Evolutionary conservation across 2,797 vertebrate species (phyloP).

Genomic region (Pseudopleuronectes americanus): DNA sequence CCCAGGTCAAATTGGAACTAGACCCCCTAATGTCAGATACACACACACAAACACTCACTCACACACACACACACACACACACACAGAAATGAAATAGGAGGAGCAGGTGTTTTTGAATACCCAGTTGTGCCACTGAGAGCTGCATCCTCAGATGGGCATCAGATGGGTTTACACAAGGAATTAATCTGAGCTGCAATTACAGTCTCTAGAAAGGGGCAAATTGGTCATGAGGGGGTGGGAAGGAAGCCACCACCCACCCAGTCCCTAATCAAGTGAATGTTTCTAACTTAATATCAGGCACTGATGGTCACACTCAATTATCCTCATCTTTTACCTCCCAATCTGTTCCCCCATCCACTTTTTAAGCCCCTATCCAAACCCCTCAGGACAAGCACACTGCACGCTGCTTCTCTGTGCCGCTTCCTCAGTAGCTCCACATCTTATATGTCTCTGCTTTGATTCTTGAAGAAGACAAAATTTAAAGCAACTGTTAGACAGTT

Average conservation of each 20-base stretch:
- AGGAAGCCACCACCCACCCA: constrained; percentile 41
- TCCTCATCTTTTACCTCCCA: constrained; percentile 49
- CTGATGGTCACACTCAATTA: constrained; percentile 70
- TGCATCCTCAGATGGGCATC: constrained; percentile 69
- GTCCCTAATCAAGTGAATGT: constrained; percentile 68
- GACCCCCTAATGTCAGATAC: not conserved
- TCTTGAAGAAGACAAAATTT: not conserved
- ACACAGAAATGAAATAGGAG: constrained; percentile 8
- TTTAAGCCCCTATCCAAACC: constrained; percentile 21
- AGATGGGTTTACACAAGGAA: constrained; percentile 76
- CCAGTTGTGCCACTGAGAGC: constrained; percentile 51
- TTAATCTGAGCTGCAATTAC: constrained; percentile 74
- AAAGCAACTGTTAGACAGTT: not conserved
- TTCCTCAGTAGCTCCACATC: not conserved
- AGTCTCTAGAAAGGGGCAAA: constrained; percentile 57
- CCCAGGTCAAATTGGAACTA: constrained; percentile 12
- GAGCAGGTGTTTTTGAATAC: constrained; percentile 71
- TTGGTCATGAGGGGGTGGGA: constrained; percentile 35
- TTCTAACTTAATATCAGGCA: constrained; percentile 53
- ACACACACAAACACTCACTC: no score
- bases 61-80: constrained; percentile 15
- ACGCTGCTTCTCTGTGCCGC: constrained; percentile 5
- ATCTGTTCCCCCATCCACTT: constrained; percentile 35
- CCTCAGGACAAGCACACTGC: constrained; percentile 4
- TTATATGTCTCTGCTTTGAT: constrained; percentile 15